Base-by-base conservation (phyloP, 2,888 invertebrate genomes). In the Stenolophus ochropezus region DNA sequence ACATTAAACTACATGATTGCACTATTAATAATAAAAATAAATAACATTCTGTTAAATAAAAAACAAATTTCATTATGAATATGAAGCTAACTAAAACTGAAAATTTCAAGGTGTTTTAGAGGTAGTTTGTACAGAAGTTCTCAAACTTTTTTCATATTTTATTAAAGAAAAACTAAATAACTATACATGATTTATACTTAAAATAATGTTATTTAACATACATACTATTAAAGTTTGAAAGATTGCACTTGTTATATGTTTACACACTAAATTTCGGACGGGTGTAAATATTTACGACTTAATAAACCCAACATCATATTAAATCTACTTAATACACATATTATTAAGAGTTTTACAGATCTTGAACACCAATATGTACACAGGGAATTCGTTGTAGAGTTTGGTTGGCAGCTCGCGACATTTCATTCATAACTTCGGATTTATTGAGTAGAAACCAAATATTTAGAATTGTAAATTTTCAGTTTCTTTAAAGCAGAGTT, bases 201-300 rank as follows among this genome's bases (percentile, higher is more conserved):
- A 65, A 65, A 65, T 27, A 27, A 65, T 27, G 14, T 16, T 65
- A 65, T 65, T 56, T 65, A 65, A 65, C 61, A 25, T 65, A 65
- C 61, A 25, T 65, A 75, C 47, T 49, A 65, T 78, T 78, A 78
- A 78, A 78, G 69, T 65, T 65, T 51, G 33, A 78, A 78, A 65
- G 65, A 78, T 78, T 78, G 78, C 78, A 78, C 78, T 69, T 65
- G 65, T 65, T 77, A 58, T 42, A 58, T 18, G 25, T 47, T 61
- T 78, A 51, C 1, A 78, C 65, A 65, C 76, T 78, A 78, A 61
- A 49, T 65, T 14, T 75, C 75, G 75, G 75, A 75, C 75, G 51
- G 73, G 53, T 56, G 53, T 75, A 75, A 75, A 21, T 71, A 71
- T 51, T 71, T 23, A 75, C 75, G 51, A 47, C 25, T 27, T 71